Percentiles rank a stretch among this genome's conserved stretches.
Conservation (phyloP, 2,888 invertebrate genomes). For the Agriotes lineatus region DNA sequence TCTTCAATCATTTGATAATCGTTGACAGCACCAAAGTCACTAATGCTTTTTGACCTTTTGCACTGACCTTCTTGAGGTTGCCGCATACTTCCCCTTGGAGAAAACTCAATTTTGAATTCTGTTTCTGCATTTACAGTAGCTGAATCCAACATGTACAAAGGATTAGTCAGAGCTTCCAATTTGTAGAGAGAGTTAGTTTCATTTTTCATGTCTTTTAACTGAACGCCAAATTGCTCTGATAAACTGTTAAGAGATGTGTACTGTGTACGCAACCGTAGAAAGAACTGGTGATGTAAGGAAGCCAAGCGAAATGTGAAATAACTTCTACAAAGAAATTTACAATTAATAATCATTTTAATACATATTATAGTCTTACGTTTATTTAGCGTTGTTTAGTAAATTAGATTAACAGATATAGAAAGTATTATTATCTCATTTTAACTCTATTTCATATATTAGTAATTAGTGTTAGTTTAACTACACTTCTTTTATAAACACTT, state of each 20-base stretch:
- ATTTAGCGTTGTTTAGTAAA: no score
- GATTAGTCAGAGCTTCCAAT: conserved; percentile 61
- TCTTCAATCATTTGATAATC: conserved; percentile 66
- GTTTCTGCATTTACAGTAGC: conserved; percentile 60
- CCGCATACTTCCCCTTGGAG: conserved; percentile 50
- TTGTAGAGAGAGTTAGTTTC: conserved; percentile 64
- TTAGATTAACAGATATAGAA: no score
- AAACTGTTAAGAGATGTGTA: conserved; percentile 76
- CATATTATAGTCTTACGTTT: neutral
- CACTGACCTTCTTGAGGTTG: conserved; percentile 48
- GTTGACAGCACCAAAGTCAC: conserved; percentile 64
- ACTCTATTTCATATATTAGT: no score
- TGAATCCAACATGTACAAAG: conserved; percentile 51
- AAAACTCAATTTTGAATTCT: conserved; percentile 63
- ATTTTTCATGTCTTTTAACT: conserved; percentile 67
- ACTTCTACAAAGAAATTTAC: conserved; percentile 69
- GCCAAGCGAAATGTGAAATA: conserved; percentile 83
- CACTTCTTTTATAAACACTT: no score
- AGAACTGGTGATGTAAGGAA: conserved; percentile 83
- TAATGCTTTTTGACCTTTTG: conserved; percentile 68
- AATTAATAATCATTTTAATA: neutral
- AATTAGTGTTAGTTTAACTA: no score
- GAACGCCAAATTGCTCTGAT: conserved; percentile 72
- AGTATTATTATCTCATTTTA: no score
- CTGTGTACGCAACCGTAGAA: conserved; percentile 79